Evolutionary conservation across 2,888 invertebrate species (phyloP).

Genomic region (Drosophila demipolita): DNA sequence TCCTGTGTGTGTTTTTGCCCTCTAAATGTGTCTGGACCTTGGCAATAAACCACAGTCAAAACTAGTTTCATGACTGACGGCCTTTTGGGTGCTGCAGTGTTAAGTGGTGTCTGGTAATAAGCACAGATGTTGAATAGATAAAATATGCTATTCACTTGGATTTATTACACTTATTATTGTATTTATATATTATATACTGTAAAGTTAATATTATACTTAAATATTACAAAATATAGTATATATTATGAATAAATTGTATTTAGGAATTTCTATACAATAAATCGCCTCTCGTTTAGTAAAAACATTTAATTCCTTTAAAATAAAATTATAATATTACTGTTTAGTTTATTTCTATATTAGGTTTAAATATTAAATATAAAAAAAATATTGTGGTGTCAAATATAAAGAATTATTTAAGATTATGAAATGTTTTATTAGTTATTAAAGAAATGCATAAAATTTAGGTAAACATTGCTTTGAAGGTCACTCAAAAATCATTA

Average conservation of each 20-base stretch:
- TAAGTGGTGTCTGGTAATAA: constrained; percentile 42
- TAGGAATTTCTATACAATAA: background rate
- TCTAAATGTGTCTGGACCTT: constrained; percentile 52
- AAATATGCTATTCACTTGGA: background rate
- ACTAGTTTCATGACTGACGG: constrained; percentile 49
- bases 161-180: background rate
- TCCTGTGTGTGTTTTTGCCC: constrained; percentile 30
- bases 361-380: background rate
- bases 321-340: rapidly evolving
- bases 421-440: background rate
- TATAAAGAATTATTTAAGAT: background rate
- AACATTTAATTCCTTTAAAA: background rate
- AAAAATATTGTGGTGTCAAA: rapidly evolving
- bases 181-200: background rate
- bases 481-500: background rate
- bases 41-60: constrained; percentile 65
- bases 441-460: background rate
- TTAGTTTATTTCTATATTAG: rapidly evolving
- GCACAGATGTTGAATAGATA: constrained; percentile 18
- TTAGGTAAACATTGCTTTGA: background rate
- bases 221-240: background rate
- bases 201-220: background rate
- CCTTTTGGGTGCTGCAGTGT: constrained; percentile 43
- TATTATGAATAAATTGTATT: background rate
- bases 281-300: background rate